A percentile compares a stretch with the other conserved stretches of the same genome.
Evolutionary conservation across 2,113 vertebrate genomes (phyloP).

Genomic region (Gorsachius goisagi): DNA sequence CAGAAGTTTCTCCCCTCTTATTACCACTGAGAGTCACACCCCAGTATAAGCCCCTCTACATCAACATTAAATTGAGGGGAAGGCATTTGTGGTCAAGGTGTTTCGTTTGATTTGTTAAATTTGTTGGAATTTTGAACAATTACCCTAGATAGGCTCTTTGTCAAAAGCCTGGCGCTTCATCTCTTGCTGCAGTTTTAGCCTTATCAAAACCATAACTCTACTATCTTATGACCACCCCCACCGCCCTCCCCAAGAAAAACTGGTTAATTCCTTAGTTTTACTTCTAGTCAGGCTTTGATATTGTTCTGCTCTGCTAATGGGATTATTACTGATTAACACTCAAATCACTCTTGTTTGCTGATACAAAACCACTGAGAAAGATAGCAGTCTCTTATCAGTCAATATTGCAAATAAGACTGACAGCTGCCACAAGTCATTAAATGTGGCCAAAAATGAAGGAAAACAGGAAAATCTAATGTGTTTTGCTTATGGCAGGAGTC

Average conservation of each 20-base stretch:
- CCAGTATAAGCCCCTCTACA: neutral
- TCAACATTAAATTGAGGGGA: neutral
- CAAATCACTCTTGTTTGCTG: neutral
- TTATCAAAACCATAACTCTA: neutral
- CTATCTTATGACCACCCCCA: neutral
- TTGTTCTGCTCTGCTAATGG: neutral
- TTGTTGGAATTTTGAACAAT: neutral
- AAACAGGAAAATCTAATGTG: neutral
- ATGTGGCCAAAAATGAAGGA: neutral
- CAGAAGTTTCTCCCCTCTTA: neutral
- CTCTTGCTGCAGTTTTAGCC: neutral
- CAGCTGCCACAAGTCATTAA: neutral
- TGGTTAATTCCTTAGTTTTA: neutral
- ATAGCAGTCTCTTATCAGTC: neutral
- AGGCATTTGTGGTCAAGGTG: neutral
- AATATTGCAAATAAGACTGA: neutral
- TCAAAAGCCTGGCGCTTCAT: neutral
- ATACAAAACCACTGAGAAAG: neutral
- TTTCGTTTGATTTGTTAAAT: neutral
- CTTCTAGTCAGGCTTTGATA: neutral
- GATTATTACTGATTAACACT: slow-evolving; percentile 3
- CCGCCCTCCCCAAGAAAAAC: neutral
- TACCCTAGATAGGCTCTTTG: neutral
- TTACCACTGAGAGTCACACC: neutral
- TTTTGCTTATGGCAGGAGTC: neutral